Evolutionary conservation across 2,888 invertebrate genomes (phyloP), one percentile per base, ranked within the genome.

Genomic region (Anagyrus pseudococci): DNA sequence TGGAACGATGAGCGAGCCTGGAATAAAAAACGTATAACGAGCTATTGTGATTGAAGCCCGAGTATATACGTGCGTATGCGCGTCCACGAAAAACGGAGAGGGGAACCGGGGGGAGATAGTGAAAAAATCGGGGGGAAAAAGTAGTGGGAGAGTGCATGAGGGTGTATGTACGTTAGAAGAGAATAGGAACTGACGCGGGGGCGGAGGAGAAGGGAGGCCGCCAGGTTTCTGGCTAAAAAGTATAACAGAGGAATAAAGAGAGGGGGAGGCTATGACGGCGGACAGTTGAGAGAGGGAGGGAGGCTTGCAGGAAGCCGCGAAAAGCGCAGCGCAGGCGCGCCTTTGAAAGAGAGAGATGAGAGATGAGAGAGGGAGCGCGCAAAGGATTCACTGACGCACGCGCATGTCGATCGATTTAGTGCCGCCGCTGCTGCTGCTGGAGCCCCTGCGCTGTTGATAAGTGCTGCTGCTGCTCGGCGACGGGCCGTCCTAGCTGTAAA

Each of bases 291-390:
- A 17, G 56, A 40, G 54, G 58, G n/a, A n/a, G n/a, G n/a, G n/a
- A n/a, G n/a, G n/a, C n/a, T n/a, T n/a, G n/a, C n/a, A n/a, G n/a
- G n/a, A n/a, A n/a, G n/a, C n/a, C 58, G 58, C 62, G 33, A 59
- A 62, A 62, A 62, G 58, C 62, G 58, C 63, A 64, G 63, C 63
- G 63, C 63, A 63, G 55, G 58, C 63, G 63, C 63, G 55, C 49
- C 52, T 40, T 25, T 4, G n/a, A 41, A 4, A 10, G 41, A 4
- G 17, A 10, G 29, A 29, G 29, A 10, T 4, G 29, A 10, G 29
- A 10, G 29, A 10, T 4, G 29, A 29, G 47, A 47, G 22, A 47
- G 47, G 25, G 49, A 20, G 29, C 41, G 50, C 22, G 55, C 50
- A 46, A 37, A 63, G 53, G 53, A 55, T 57, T 57, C 58, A 50